phyloP scores from a whole-genome alignment of 2,797 vertebrate species.

The Lycodopsis pacificus region DNA sequence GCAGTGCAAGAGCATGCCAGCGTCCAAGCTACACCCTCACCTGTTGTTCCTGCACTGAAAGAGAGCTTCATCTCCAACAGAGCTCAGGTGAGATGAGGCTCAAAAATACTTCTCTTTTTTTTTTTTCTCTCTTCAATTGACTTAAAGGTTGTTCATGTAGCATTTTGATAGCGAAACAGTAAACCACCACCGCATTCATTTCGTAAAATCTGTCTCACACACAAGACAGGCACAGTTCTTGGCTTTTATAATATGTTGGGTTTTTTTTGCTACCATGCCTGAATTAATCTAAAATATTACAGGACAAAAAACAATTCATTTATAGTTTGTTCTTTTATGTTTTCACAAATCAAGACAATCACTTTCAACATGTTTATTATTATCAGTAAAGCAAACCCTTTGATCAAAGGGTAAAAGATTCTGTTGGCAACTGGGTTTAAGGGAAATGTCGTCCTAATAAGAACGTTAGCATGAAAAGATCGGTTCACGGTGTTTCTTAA shows the following conservation, averaged over 20 bases:
- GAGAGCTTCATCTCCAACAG: conserved; percentile 15
- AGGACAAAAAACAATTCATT: background rate
- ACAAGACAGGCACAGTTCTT: background rate
- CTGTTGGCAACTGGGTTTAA: background rate
- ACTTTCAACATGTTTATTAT: background rate
- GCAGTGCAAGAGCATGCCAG: conserved; percentile 22
- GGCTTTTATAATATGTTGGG: background rate
- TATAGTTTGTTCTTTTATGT: background rate
- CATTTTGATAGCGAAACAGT: background rate
- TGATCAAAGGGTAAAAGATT: background rate
- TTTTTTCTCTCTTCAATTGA: background rate
- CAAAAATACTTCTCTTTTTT: background rate
- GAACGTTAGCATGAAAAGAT: background rate
- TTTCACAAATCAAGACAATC: background rate
- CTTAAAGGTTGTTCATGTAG: background rate
- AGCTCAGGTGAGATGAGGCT: conserved; percentile 51
- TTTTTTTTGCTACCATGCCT: background rate
- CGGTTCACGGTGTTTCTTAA: background rate
- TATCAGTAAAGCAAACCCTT: background rate
- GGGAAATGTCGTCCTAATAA: background rate
- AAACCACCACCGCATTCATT: background rate
- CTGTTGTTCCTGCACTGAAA: conserved; percentile 25
- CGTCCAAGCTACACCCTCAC: conserved; percentile 3
- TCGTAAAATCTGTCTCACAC: background rate
- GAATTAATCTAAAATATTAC: background rate